These are phyloP conservation scores for Papilio gigon DNA, from an alignment of 2,888 invertebrate genomes.

Conservation along the genomic window DNA sequence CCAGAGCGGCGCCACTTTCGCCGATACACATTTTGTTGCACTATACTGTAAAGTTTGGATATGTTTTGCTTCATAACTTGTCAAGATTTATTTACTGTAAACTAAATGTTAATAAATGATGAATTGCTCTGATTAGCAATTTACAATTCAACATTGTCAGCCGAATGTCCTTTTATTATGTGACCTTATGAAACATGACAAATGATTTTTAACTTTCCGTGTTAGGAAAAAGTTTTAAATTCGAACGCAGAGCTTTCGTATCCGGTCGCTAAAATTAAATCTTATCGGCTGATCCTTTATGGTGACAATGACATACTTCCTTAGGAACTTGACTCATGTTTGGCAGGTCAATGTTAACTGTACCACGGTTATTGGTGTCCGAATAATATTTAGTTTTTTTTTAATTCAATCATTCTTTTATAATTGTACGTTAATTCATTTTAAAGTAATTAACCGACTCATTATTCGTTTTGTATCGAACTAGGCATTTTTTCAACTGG, in stretches of 20 bases:
- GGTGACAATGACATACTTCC: constrained; percentile 45
- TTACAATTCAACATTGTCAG: constrained; percentile 18
- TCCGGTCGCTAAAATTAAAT: constrained; percentile 42
- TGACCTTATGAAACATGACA: constrained; percentile 24
- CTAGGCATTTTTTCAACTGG: too few species aligned
- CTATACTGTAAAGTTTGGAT: not conserved
- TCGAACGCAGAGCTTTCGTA: not conserved
- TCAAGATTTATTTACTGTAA: not conserved
- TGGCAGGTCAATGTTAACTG: constrained; percentile 48
- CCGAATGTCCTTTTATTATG: constrained; percentile 29
- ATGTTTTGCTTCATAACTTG: not conserved
- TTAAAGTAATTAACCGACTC: not conserved
- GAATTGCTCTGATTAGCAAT: constrained; percentile 13
- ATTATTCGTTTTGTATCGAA: too few species aligned
- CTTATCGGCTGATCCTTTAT: constrained; percentile 42
- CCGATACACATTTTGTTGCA: not conserved
- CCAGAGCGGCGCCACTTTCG: too few species aligned
- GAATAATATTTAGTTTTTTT: constrained; percentile 6
- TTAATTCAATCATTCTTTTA: not conserved
- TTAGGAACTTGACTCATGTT: constrained; percentile 41
- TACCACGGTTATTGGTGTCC: constrained; percentile 29
- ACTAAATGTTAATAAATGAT: constrained; percentile 8
- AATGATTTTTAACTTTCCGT: constrained; percentile 29
- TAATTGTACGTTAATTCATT: not conserved
- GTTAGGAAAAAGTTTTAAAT: constrained; percentile 20